Percentiles rank a stretch among this genome's conserved stretches.
Evolutionary conservation across 30 jellyfish, hydroid and myxozoan species (phyloP).

Genomic region (Rhopilema esculentum): DNA sequence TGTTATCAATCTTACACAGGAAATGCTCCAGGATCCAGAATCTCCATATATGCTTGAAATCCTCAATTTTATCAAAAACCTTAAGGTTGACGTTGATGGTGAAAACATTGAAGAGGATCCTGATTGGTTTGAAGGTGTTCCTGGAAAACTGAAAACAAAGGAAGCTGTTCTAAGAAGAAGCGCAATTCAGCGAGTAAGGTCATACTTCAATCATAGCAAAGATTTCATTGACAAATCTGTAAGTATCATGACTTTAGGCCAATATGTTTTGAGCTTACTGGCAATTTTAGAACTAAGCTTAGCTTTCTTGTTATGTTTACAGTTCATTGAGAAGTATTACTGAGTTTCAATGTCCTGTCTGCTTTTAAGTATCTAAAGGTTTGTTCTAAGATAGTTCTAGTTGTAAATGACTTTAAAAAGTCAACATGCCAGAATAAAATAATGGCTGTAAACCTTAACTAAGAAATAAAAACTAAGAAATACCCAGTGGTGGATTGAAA

Average conservation of each 20-base stretch:
- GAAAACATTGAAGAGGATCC: conserved; percentile 89
- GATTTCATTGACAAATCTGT: conserved; percentile 83
- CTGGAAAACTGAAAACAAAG: conserved; percentile 63
- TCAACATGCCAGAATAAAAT: too few relatives aligned
- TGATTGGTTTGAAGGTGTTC: conserved; percentile 92
- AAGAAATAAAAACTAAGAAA: too few relatives aligned
- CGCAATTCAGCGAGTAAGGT: conserved; percentile 84
- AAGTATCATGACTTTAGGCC: too few relatives aligned
- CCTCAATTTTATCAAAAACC: conserved; percentile 55
- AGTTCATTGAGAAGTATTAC: background rate
- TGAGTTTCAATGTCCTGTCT: too few relatives aligned
- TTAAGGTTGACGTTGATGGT: conserved; percentile 72
- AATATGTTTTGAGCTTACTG: background rate
- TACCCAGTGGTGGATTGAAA: too few relatives aligned
- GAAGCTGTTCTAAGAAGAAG: conserved; percentile 75
- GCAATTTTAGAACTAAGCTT: background rate
- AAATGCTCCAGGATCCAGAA: conserved; percentile 48
- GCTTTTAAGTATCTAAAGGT: too few relatives aligned
- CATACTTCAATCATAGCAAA: conserved; percentile 74
- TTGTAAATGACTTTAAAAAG: too few relatives aligned
- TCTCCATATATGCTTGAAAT: conserved; percentile 79
- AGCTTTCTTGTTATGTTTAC: background rate
- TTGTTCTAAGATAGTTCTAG: too few relatives aligned
- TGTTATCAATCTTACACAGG: conserved; percentile 20
- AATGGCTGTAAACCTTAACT: too few relatives aligned